phyloP scores from a whole-genome alignment of 2,113 vertebrate genomes.

The Pachycephala philippinensis region DNA sequence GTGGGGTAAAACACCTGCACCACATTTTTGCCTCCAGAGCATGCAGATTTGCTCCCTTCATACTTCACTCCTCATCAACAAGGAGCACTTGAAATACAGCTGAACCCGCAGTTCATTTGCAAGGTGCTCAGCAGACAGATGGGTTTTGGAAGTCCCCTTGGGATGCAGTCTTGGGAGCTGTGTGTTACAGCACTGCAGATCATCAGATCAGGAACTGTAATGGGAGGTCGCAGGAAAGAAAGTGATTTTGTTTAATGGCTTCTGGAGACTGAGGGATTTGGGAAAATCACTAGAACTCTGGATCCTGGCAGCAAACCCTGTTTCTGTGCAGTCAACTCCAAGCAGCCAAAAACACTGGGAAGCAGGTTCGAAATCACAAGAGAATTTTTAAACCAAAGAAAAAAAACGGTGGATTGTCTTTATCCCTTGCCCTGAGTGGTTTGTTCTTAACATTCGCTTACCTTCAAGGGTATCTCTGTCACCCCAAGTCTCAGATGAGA shows the following conservation, averaged over 20 bases:
- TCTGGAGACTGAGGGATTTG: background rate
- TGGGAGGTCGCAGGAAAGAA: background rate
- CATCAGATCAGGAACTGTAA: background rate
- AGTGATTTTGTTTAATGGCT: slow-evolving; percentile 15
- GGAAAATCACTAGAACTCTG: slow-evolving; percentile 13
- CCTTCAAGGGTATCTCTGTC: background rate
- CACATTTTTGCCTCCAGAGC: background rate
- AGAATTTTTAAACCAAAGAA: background rate
- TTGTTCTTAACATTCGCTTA: background rate
- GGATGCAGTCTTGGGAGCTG: background rate
- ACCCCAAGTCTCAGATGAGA: background rate
- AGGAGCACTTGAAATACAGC: background rate
- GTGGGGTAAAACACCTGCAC: background rate
- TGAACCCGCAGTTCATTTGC: accelerated
- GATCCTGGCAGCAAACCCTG: background rate
- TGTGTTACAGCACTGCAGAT: background rate
- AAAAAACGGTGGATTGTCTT: background rate
- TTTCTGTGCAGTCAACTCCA: background rate
- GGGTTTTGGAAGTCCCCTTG: background rate
- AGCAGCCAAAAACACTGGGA: background rate
- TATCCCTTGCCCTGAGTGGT: background rate
- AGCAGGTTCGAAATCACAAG: background rate
- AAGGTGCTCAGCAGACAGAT: background rate
- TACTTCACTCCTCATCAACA: background rate
- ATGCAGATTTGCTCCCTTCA: background rate